These are phyloP conservation scores for Callitettix versicolor DNA, from an alignment of 1,140 invertebrate species.

Conservation along the genomic window DNA sequence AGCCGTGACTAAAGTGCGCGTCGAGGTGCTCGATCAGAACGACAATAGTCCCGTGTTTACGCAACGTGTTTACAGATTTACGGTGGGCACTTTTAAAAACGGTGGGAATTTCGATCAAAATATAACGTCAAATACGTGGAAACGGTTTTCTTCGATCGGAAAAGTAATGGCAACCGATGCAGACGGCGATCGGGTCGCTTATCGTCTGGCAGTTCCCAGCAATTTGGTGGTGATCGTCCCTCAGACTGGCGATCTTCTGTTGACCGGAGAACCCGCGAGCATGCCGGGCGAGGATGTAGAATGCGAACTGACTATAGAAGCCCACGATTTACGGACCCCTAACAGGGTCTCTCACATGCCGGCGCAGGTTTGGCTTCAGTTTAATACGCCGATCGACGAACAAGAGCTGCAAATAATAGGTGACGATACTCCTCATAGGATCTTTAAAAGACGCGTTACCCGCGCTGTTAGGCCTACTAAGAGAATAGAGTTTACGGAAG, in stretches of 20 bases:
- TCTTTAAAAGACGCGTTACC: constrained; percentile 69
- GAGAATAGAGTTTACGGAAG: constrained; percentile 82
- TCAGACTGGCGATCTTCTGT: constrained; percentile 78
- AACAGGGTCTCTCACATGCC: constrained; percentile 48
- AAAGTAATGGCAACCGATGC: constrained; percentile 71
- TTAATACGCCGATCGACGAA: constrained; percentile 48
- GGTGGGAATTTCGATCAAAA: constrained; percentile 36
- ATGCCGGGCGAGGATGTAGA: constrained; percentile 46
- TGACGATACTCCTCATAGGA: constrained; percentile 39
- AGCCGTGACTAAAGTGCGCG: constrained; percentile 55
- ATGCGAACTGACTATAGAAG: constrained; percentile 57
- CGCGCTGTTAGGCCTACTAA: constrained; percentile 82
- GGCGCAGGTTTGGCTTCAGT: constrained; percentile 64
- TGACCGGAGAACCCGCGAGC: constrained; percentile 60
- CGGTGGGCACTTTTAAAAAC: constrained; percentile 45
- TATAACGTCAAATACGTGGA: constrained; percentile 40
- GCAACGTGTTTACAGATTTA: constrained; percentile 64
- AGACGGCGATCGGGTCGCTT: constrained; percentile 78
- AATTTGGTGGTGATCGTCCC: constrained; percentile 77
- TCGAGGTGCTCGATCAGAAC: constrained; percentile 74
- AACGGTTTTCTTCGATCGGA: constrained; percentile 67
- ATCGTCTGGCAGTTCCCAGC: constrained; percentile 63
- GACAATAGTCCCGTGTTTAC: constrained; percentile 81
- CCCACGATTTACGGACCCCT: constrained; percentile 68
- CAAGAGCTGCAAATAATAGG: constrained; percentile 37